phyloP scores from a whole-genome alignment of 2,113 vertebrate species.

The Pluvianellus socialis region DNA sequence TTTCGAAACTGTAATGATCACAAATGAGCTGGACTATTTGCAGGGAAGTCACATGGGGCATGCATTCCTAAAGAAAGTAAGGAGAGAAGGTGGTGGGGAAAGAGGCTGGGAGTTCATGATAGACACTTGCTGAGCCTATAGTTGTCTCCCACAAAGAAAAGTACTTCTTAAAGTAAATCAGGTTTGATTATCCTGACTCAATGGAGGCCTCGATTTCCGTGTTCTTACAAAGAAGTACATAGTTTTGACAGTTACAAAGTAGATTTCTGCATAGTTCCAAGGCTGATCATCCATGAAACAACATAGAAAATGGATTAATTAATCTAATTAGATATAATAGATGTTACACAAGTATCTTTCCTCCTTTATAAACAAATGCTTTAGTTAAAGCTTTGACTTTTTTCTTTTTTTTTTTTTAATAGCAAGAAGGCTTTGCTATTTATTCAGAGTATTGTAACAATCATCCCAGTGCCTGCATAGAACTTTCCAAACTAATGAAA shows the following conservation, averaged over 20 bases:
- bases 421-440: constrained; percentile 94
- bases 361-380: neutral
- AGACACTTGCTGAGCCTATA: neutral
- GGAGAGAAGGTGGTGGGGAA: neutral
- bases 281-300: neutral
- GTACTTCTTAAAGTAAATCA: neutral
- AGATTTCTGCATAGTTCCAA: neutral
- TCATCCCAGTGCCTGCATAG: constrained; percentile 88
- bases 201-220: neutral
- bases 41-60: neutral
- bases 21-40: neutral
- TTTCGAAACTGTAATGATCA: neutral
- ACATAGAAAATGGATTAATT: neutral
- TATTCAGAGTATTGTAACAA: constrained; percentile 98
- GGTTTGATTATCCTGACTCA: neutral
- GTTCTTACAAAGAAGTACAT: neutral
- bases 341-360: neutral
- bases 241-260: neutral
- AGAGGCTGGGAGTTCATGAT: neutral
- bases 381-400: neutral
- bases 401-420: neutral
- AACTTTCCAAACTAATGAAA: constrained; percentile 91
- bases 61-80: neutral
- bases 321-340: neutral
- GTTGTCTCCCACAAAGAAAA: neutral